phyloP scores from a whole-genome alignment of 1,140 invertebrate species.

The Leptoteleia sp. region DNA sequence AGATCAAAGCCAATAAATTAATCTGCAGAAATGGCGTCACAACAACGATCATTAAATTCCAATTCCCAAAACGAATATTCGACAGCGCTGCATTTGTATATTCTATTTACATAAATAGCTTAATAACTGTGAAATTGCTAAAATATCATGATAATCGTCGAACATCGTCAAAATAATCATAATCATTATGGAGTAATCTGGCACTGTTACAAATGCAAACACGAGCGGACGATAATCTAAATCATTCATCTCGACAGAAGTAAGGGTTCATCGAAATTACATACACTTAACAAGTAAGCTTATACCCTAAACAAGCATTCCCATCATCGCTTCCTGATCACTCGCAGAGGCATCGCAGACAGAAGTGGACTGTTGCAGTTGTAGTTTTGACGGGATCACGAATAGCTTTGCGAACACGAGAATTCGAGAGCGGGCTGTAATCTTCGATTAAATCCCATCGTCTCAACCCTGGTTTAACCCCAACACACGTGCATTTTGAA shows the following conservation, averaged over 20 bases:
- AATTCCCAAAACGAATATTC: slow-evolving; percentile 1
- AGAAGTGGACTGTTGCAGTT: neutral
- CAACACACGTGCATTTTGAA: slow-evolving; percentile 23
- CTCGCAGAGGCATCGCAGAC: slow-evolving; percentile 1
- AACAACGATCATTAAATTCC: neutral
- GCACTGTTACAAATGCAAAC: slow-evolving; percentile 8
- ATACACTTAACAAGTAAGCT: slow-evolving; percentile 33
- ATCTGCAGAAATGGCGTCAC: neutral
- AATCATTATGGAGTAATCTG: slow-evolving; percentile 20
- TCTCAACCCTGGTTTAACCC: slow-evolving; percentile 25
- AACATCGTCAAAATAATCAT: slow-evolving; percentile 27
- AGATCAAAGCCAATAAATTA: neutral
- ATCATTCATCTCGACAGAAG: slow-evolving; percentile 26
- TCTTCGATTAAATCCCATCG: slow-evolving; percentile 57
- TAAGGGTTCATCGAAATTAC: slow-evolving; percentile 35
- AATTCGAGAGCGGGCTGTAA: slow-evolving; percentile 34
- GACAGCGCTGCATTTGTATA: neutral
- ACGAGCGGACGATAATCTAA: slow-evolving; percentile 14
- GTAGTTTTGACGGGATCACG: slow-evolving; percentile 44
- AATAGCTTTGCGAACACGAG: slow-evolving; percentile 21
- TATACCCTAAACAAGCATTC: slow-evolving; percentile 27
- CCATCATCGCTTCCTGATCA: slow-evolving; percentile 27
- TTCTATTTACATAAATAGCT: slow-evolving; percentile 27
- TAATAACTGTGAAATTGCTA: slow-evolving; percentile 20
- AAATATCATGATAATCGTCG: slow-evolving; percentile 20